These are phyloP conservation scores for Hyles euphorbiae DNA, from an alignment of 1,140 invertebrate species.

Conservation along the genomic window DNA sequence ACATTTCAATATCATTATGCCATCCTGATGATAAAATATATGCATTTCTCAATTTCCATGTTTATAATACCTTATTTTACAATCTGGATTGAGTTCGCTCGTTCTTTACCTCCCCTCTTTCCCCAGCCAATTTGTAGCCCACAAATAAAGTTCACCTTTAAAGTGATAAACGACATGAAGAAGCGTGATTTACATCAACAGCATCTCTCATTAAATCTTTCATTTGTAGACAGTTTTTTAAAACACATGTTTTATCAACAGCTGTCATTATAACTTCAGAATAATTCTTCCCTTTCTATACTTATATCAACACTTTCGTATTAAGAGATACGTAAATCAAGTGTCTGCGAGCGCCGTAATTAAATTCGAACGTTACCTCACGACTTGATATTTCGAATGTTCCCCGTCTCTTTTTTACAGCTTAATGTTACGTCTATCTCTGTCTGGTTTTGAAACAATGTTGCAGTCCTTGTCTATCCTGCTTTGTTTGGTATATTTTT, in stretches of 20 bases:
- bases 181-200: not conserved
- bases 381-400: constrained; percentile 8
- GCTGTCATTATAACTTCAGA: constrained; percentile 26
- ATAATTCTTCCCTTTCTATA: constrained; percentile 29
- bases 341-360: constrained; percentile 49
- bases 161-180: not conserved
- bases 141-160: constrained; percentile 2
- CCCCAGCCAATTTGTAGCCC: not conserved
- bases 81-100: no score
- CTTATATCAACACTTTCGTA: constrained; percentile 57
- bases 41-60: no score
- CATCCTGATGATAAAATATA: no score
- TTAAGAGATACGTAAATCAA: constrained; percentile 56
- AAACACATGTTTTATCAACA: constrained; percentile 18
- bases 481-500: not conserved
- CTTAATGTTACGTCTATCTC: no score
- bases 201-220: not conserved
- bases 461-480: no score
- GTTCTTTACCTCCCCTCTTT: no score
- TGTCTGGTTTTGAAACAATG: no score
- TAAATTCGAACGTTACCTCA: constrained; percentile 40
- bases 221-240: constrained; percentile 2
- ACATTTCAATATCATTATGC: no score
- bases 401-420: not conserved
- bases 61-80: no score